Evolutionary conservation across 2,113 vertebrate species (phyloP).

Genomic region (Heterocephalus glaber): DNA sequence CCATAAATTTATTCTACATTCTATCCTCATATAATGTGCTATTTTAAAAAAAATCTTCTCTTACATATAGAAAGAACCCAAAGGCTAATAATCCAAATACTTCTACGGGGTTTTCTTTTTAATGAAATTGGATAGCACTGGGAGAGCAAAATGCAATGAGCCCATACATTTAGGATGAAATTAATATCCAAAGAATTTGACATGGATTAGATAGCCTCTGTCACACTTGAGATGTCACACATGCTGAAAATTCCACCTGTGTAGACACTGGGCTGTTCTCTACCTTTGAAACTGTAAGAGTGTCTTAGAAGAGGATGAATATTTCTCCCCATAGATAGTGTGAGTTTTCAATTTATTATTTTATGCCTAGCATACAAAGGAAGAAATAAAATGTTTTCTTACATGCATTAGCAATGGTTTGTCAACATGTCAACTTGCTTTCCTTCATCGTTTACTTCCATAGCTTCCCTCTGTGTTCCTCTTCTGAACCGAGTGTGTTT

Average conservation of each 20-base stretch:
- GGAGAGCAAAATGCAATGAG: conserved; percentile 44
- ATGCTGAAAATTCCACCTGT: conserved; percentile 4
- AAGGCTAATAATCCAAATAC: background rate
- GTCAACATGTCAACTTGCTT: conserved; percentile 56
- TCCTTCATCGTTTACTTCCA: background rate
- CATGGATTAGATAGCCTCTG: conserved; percentile 64
- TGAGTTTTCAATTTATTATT: background rate
- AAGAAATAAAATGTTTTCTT: conserved; percentile 52
- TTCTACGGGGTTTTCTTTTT: conserved; percentile 16
- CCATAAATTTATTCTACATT: background rate
- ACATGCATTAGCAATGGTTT: background rate
- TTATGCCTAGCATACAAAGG: background rate
- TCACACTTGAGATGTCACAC: background rate
- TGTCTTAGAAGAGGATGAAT: background rate
- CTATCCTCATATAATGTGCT: background rate
- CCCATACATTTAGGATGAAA: conserved; percentile 34
- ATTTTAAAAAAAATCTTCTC: background rate
- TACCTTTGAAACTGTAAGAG: background rate
- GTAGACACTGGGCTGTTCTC: background rate
- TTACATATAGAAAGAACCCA: conserved; percentile 29
- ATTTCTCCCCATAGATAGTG: background rate
- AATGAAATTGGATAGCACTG: conserved; percentile 33
- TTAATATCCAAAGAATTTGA: conserved; percentile 28
- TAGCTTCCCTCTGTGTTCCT: background rate
- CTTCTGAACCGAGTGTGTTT: background rate